Percentiles rank a stretch among this genome's conserved stretches.
Evolutionary conservation across 2,888 invertebrate genomes (phyloP).

Genomic region (Cephus pulcher): DNA sequence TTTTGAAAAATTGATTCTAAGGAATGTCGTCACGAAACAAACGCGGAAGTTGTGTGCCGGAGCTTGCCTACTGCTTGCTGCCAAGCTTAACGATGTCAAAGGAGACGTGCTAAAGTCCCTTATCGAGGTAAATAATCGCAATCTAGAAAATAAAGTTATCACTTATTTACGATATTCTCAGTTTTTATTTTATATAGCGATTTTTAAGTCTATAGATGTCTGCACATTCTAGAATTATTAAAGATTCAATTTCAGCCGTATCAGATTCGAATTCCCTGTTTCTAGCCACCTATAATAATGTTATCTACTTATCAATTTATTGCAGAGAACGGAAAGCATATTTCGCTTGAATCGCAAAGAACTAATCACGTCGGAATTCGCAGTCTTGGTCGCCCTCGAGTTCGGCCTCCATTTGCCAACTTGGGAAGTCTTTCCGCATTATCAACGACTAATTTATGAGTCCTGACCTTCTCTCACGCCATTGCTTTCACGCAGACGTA

Average conservation of each 20-base stretch:
- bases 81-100: constrained; percentile 97
- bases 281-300: neutral
- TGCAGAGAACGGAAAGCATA: constrained; percentile 88
- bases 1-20: constrained; percentile 95
- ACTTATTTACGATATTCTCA: constrained; percentile 11
- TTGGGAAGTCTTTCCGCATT: constrained; percentile 93
- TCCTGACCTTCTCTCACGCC: constrained; percentile 74
- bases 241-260: neutral
- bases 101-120: constrained; percentile 87
- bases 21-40: constrained; percentile 91
- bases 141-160: constrained; percentile 9
- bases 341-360: constrained; percentile 93
- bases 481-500: constrained; percentile 27
- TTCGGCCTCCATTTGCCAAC: constrained; percentile 94
- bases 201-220: neutral
- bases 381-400: constrained; percentile 92
- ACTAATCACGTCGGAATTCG: constrained; percentile 91
- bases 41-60: constrained; percentile 97
- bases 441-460: constrained; percentile 92
- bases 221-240: neutral
- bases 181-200: constrained; percentile 22
- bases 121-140: constrained; percentile 78
- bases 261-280: neutral
- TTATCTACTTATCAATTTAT: constrained; percentile 22
- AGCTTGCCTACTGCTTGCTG: constrained; percentile 91